phyloP scores from a whole-genome alignment of 2,888 invertebrate genomes.

The Cosmopolites sordidus region DNA sequence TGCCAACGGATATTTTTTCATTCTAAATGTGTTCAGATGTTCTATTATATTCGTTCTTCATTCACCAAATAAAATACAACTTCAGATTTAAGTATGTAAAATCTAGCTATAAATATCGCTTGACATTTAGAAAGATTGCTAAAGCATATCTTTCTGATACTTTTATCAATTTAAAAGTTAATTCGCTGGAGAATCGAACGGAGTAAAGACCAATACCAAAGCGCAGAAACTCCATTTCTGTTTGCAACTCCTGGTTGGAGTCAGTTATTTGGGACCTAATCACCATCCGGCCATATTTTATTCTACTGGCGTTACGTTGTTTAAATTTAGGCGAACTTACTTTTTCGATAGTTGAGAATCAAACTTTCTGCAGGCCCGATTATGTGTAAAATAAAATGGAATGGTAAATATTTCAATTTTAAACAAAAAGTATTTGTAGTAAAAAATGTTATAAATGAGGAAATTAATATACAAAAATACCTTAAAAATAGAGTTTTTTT shows the following conservation, averaged over 20 bases:
- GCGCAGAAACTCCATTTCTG: slow-evolving; percentile 12
- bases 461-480: no score
- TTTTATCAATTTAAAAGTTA: slow-evolving; percentile 25
- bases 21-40: no score
- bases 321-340: slow-evolving; percentile 10
- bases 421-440: no score
- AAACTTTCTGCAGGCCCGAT: neutral
- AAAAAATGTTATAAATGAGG: no score
- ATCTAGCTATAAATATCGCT: no score
- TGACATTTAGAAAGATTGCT: slow-evolving; percentile 12
- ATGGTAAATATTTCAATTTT: no score
- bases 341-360: slow-evolving; percentile 7
- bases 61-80: no score
- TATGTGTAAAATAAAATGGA: slow-evolving; percentile 4
- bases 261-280: slow-evolving; percentile 17
- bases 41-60: no score
- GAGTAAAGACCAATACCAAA: slow-evolving; percentile 3
- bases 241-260: slow-evolving; percentile 10
- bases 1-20: no score
- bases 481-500: no score
- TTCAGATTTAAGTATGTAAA: no score
- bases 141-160: slow-evolving; percentile 12
- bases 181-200: slow-evolving; percentile 20
- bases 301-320: slow-evolving; percentile 5
- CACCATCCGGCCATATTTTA: slow-evolving; percentile 14